These are phyloP conservation scores for Drosophila pseudoananassae DNA, from an alignment of 1,140 invertebrate genomes.

Conservation along the genomic window DNA sequence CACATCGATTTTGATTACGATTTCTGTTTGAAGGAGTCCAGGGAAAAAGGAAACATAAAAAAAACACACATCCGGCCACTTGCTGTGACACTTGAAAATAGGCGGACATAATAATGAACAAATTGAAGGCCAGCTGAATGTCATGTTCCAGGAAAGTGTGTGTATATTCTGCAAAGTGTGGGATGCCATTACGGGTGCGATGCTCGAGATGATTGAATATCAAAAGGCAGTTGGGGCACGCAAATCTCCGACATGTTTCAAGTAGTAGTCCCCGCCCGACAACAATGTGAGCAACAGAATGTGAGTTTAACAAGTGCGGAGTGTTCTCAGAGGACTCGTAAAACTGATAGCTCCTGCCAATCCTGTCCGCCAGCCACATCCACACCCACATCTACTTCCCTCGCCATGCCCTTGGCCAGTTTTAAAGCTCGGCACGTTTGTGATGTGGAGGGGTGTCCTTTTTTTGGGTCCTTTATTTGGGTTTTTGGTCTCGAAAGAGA, in stretches of 20 bases:
- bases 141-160: constrained; percentile 24
- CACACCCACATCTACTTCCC: not conserved
- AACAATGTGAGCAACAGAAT: constrained; percentile 36
- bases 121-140: constrained; percentile 67
- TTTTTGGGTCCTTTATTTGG: constrained; percentile 6
- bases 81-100: constrained; percentile 60
- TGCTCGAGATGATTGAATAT: constrained; percentile 77
- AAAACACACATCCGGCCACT: constrained; percentile 32
- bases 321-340: constrained; percentile 71
- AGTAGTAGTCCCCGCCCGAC: constrained; percentile 24
- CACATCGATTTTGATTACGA: constrained; percentile 7
- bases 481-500: constrained; percentile 9
- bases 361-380: not conserved
- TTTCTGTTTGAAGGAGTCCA: constrained; percentile 21
- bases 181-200: constrained; percentile 40
- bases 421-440: constrained; percentile 76
- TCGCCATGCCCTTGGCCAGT: constrained; percentile 30
- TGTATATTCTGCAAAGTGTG: not conserved
- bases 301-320: constrained; percentile 71
- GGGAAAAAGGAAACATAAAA: constrained; percentile 39
- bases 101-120: constrained; percentile 67
- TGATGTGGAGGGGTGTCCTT: constrained; percentile 3
- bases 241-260: constrained; percentile 76
- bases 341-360: constrained; percentile 65
- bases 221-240: constrained; percentile 74